Evolutionary conservation across 2,797 vertebrate species (phyloP), one percentile per base, ranked within the genome.

Genomic region (Bovichtus variegatus): DNA sequence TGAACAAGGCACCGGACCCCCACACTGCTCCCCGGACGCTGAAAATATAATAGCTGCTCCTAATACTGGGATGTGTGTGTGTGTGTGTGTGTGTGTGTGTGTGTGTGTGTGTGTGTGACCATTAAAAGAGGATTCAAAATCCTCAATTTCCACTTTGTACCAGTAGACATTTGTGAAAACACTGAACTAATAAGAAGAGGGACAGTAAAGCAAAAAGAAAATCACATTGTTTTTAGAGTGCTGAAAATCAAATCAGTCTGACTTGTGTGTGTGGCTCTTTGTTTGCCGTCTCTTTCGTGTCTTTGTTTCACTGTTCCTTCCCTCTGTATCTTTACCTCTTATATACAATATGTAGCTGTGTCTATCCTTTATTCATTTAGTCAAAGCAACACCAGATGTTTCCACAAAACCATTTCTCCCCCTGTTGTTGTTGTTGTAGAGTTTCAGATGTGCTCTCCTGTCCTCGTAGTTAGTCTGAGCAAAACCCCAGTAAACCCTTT

Each of bases 361-460:
- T 65, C 27, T 58, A 29, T 67, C 25, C 18, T 63, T 50, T 53
- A 51, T 62, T 63, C n/a, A 61, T 59, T 51, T 27, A 16, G 49
- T 23, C 58, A 76, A 66, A 84, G 63, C 34, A 67, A 36, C 66
- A 40, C 61, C 74, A 84, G 71, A 75, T 81, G 78, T 81, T 65
- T 69, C 54, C 38, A 54, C 46, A 43, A 61, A 63, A 62, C 25
- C 34, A 29, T 57, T 31, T 10, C 60, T 50, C 44, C 11, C 8
- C 44, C 19, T 40, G 31, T 21, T 55, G 13, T 59, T 16, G 18
- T 19, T 40, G 31, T 21, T 55, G 13, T 59, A 16, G 18, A 43
- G 19, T 50, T 41, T 19, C 40, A 41, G 5, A 55, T 40, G 15
- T 63, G 25, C 65, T 53, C 31, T 36, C 43, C 15, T 40, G 15